A percentile compares a stretch with the other conserved stretches of the same genome.
Evolutionary conservation across 64 coral and sea anemone species (phyloP).

Genomic region (Acropora tenuis): DNA sequence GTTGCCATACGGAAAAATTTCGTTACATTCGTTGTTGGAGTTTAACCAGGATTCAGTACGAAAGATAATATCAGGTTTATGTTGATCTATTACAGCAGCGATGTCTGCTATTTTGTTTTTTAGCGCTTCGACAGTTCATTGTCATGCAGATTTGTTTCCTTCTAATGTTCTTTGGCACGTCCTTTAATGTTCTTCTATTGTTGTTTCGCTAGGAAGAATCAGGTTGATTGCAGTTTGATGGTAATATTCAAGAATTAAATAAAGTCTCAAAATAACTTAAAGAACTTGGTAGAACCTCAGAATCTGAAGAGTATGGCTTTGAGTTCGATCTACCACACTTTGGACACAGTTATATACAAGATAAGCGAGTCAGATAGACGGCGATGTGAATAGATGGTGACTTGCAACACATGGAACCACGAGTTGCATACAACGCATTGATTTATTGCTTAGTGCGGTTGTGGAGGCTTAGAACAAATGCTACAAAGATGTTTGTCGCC

Average conservation of each 20-base stretch:
- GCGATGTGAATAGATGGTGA: constrained; percentile 14
- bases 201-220: constrained; percentile 11
- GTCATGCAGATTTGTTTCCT: too few species aligned
- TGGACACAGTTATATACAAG: constrained; percentile 9
- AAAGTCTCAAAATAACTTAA: constrained; percentile 25
- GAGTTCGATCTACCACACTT: constrained; percentile 5
- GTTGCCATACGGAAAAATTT: too few species aligned
- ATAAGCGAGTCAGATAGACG: constrained; percentile 11
- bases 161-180: too few species aligned
- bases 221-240: constrained; percentile 22
- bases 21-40: too few species aligned
- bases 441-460: constrained; percentile 17
- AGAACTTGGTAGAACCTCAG: constrained; percentile 29
- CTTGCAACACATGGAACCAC: constrained; percentile 34
- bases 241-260: constrained; percentile 20
- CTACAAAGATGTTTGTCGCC: too few species aligned
- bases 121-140: too few species aligned
- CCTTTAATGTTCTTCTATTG: too few species aligned
- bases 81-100: too few species aligned
- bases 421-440: constrained; percentile 15
- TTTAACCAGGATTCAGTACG: too few species aligned
- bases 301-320: constrained; percentile 33
- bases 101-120: too few species aligned
- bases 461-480: not conserved
- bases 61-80: too few species aligned